phyloP scores from a whole-genome alignment of 1,140 invertebrate species.

The Cheumatopsyche charites region DNA sequence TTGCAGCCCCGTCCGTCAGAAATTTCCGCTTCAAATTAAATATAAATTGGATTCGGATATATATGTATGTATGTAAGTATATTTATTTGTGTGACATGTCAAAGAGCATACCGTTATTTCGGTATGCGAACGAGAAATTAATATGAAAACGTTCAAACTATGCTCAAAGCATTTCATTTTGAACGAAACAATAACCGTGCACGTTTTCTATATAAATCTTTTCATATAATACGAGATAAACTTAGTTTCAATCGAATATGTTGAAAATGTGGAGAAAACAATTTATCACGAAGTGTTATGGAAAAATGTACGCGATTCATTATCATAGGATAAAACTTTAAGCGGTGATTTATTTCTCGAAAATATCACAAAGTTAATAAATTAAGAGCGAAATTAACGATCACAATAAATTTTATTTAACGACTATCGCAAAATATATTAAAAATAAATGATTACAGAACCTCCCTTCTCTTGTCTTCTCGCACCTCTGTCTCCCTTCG shows the following conservation, averaged over 20 bases:
- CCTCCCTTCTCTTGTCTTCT: background rate
- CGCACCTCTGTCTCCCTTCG: background rate
- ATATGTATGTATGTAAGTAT: too few species aligned
- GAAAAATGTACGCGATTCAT: background rate
- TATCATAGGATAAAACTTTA: background rate
- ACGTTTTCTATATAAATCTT: too few species aligned
- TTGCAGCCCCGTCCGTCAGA: background rate
- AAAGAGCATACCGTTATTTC: too few species aligned
- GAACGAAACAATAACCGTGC: too few species aligned
- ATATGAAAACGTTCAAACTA: too few species aligned
- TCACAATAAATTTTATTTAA: conserved; percentile 23
- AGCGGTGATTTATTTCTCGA: background rate
- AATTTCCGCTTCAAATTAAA: too few species aligned
- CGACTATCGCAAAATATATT: background rate
- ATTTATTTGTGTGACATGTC: too few species aligned
- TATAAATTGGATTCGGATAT: too few species aligned
- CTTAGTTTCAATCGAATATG: too few species aligned
- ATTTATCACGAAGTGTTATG: background rate
- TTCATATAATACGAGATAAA: too few species aligned
- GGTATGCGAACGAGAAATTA: too few species aligned
- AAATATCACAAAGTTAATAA: conserved; percentile 14
- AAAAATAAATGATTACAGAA: conserved; percentile 11
- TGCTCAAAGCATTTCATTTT: too few species aligned
- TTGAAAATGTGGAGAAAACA: background rate
- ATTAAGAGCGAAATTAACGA: conserved; percentile 22